Conservation (phyloP, 2,888 invertebrate genomes). For the Acanthacorydalis orientalis region DNA sequence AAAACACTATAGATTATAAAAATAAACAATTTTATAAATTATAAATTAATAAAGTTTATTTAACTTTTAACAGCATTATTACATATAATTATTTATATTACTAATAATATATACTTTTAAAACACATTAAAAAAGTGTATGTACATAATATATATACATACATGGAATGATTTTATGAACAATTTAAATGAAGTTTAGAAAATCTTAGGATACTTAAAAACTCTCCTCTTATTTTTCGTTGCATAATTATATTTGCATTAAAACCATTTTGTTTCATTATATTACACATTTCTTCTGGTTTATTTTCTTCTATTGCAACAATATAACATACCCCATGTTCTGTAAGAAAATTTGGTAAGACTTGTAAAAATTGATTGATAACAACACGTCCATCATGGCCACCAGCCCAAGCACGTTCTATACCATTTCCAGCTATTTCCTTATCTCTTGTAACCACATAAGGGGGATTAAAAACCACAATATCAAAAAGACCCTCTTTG, state of each 20-base stretch:
- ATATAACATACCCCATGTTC: conserved; percentile 69
- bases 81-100: too few relatives aligned
- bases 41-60: not conserved
- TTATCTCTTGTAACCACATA: conserved; percentile 78
- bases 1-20: too few relatives aligned
- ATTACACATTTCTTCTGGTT: conserved; percentile 50
- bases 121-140: too few relatives aligned
- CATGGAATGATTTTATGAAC: not conserved
- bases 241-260: conserved; percentile 40
- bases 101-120: too few relatives aligned
- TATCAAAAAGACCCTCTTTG: conserved; percentile 46
- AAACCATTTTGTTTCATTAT: conserved; percentile 41
- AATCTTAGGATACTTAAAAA: conserved; percentile 69
- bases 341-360: conserved; percentile 55
- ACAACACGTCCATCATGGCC: conserved; percentile 60
- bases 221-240: conserved; percentile 73
- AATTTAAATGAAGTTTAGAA: conserved; percentile 5
- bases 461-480: conserved; percentile 93
- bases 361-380: conserved; percentile 52
- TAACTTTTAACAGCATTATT: not conserved
- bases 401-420: conserved; percentile 63
- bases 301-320: conserved; percentile 77
- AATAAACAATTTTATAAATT: too few relatives aligned
- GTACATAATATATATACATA: too few relatives aligned
- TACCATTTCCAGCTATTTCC: conserved; percentile 43